A percentile compares a stretch with the other conserved stretches of the same genome.
These are phyloP conservation scores for Semnornis frantzii DNA, from an alignment of 2,113 vertebrate genomes.

Conservation along the genomic window DNA sequence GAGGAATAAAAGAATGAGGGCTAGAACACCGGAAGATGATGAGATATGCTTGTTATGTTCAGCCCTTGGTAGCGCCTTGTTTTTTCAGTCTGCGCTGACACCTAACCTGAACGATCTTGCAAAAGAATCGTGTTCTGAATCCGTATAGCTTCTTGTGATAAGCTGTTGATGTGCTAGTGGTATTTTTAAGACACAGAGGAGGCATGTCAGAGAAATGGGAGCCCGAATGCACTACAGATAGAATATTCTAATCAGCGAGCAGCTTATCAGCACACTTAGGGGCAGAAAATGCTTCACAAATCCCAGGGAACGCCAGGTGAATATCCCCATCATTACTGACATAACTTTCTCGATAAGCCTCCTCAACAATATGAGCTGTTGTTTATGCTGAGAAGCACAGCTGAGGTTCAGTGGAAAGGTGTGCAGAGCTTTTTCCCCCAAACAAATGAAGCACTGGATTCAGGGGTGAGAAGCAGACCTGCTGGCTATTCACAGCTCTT, in stretches of 20 bases:
- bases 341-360: constrained; percentile 55
- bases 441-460: constrained; percentile 32
- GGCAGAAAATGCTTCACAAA: constrained; percentile 46
- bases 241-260: constrained; percentile 38
- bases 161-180: constrained; percentile 41
- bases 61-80: constrained; percentile 27
- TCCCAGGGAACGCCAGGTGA: neutral
- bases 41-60: constrained; percentile 51
- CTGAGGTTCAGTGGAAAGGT: constrained; percentile 10
- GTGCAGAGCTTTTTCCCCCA: neutral
- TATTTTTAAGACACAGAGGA: constrained; percentile 54
- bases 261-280: constrained; percentile 34
- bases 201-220: constrained; percentile 4
- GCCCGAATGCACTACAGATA: neutral
- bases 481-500: constrained; percentile 34
- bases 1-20: constrained; percentile 4
- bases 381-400: neutral
- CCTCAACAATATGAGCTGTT: constrained; percentile 48
- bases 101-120: constrained; percentile 27
- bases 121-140: constrained; percentile 55
- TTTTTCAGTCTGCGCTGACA: constrained; percentile 43
- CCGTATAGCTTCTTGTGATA: constrained; percentile 40
- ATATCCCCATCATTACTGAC: constrained; percentile 50
- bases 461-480: constrained; percentile 19
- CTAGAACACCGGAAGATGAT: constrained; percentile 1